Percentiles rank a stretch among this genome's conserved stretches.
Conservation (phyloP, 2,113 vertebrate genomes). For the Fregata magnificens region DNA sequence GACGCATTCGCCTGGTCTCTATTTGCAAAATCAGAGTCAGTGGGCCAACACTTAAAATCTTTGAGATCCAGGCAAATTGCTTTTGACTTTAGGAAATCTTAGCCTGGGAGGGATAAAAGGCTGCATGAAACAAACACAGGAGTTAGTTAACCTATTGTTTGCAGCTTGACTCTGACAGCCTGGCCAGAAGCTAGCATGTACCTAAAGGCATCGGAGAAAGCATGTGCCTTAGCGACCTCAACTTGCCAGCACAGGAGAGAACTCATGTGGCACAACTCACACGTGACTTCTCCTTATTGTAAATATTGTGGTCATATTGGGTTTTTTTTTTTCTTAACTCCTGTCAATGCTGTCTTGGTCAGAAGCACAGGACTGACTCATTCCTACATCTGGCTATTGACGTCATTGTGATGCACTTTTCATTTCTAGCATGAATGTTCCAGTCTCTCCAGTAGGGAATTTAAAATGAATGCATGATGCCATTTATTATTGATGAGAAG, state of each 20-base stretch:
- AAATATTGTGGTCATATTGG: neutral
- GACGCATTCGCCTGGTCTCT: neutral
- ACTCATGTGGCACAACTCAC: neutral
- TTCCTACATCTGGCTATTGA: conserved; percentile 14
- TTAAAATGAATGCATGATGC: neutral
- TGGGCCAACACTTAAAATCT: neutral
- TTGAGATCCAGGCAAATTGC: neutral
- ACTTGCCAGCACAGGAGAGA: neutral
- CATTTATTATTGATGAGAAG: conserved; percentile 18
- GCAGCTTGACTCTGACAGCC: neutral
- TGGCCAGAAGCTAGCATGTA: neutral
- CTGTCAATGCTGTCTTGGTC: neutral
- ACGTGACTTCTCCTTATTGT: neutral
- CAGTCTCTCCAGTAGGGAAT: neutral
- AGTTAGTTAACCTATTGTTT: neutral
- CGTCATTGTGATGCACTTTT: conserved; percentile 36
- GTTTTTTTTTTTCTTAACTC: neutral
- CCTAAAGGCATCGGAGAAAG: neutral
- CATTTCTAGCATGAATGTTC: conserved; percentile 9
- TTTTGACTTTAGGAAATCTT: neutral
- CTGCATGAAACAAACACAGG: neutral
- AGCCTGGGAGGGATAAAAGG: neutral
- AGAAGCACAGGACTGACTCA: conserved; percentile 35
- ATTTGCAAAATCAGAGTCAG: neutral
- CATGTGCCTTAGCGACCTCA: neutral